A percentile compares a stretch with the other conserved stretches of the same genome.
These are phyloP conservation scores for Hedychridium roseum DNA, from an alignment of 2,888 invertebrate species.

Conservation along the genomic window DNA sequence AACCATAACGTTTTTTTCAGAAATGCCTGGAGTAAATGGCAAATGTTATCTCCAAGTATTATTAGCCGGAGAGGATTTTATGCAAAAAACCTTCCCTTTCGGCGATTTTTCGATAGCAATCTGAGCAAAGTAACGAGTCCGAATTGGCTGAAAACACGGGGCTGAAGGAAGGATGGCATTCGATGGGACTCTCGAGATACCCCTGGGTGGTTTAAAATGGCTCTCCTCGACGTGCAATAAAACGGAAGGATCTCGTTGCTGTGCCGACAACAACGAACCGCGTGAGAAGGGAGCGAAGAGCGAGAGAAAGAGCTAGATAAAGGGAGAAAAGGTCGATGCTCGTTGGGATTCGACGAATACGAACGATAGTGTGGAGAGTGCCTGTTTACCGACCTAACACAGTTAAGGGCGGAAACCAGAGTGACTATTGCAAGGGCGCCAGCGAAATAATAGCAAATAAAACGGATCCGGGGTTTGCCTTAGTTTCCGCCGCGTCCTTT, in stretches of 20 bases:
- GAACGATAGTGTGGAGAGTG: constrained; percentile 26
- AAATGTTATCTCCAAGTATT: too few species aligned
- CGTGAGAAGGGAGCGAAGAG: too few species aligned
- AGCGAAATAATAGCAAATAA: constrained; percentile 40
- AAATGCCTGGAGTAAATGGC: too few species aligned
- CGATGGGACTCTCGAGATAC: constrained; percentile 3
- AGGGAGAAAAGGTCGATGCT: too few species aligned
- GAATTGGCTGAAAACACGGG: too few species aligned
- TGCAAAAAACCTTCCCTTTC: too few species aligned
- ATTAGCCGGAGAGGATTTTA: too few species aligned
- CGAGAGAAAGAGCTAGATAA: background rate
- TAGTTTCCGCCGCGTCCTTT: too few species aligned
- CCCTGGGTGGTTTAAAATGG: constrained; percentile 29
- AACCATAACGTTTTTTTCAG: too few species aligned
- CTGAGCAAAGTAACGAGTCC: too few species aligned
- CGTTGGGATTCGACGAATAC: too few species aligned
- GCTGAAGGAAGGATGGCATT: background rate
- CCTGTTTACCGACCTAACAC: constrained; percentile 43
- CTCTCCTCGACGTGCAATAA: constrained; percentile 30
- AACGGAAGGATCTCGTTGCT: constrained; percentile 14
- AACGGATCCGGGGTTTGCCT: constrained; percentile 20
- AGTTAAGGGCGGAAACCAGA: constrained; percentile 26
- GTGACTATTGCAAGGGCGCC: constrained; percentile 26
- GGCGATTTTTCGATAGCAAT: too few species aligned
- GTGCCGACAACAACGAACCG: constrained; percentile 10